A percentile compares a stretch with the other conserved stretches of the same genome.
phyloP scores from a whole-genome alignment of 1,140 invertebrate genomes.

The Agrypnia vestita region DNA sequence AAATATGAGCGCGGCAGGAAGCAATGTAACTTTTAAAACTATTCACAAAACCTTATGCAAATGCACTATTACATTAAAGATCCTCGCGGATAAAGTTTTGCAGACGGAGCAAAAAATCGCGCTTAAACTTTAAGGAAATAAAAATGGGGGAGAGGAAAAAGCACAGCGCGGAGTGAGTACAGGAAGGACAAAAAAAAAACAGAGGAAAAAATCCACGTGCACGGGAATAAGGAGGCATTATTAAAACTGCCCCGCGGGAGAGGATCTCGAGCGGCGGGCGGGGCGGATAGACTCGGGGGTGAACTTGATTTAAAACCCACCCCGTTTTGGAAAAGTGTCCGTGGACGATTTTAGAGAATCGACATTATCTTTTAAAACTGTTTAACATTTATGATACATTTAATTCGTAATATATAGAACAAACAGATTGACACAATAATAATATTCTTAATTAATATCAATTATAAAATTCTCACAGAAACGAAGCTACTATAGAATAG shows the following conservation, averaged over 20 bases:
- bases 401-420: too few species aligned
- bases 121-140: conserved; percentile 11
- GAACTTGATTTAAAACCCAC: conserved; percentile 36
- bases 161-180: background rate
- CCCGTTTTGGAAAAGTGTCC: conserved; percentile 6
- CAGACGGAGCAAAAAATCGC: conserved; percentile 5
- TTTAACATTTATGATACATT: too few species aligned
- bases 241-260: conserved; percentile 33
- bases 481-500: too few species aligned
- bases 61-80: conserved; percentile 34
- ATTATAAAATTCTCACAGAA: too few species aligned
- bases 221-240: conserved; percentile 41
- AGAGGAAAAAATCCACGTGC: conserved; percentile 40
- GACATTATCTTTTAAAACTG: too few species aligned
- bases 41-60: conserved; percentile 34
- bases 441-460: too few species aligned
- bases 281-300: background rate
- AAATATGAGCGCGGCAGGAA: conserved; percentile 25
- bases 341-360: background rate
- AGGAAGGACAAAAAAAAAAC: conserved; percentile 23
- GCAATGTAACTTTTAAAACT: conserved; percentile 32
- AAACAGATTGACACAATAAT: too few species aligned
- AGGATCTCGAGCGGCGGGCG: background rate
- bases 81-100: conserved; percentile 26
- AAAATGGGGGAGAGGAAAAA: conserved; percentile 18